A percentile compares a stretch with the other conserved stretches of the same genome.
These are phyloP conservation scores for Pardosa pseudoannulata DNA, from an alignment of 2,888 invertebrate genomes.

Conservation along the genomic window DNA sequence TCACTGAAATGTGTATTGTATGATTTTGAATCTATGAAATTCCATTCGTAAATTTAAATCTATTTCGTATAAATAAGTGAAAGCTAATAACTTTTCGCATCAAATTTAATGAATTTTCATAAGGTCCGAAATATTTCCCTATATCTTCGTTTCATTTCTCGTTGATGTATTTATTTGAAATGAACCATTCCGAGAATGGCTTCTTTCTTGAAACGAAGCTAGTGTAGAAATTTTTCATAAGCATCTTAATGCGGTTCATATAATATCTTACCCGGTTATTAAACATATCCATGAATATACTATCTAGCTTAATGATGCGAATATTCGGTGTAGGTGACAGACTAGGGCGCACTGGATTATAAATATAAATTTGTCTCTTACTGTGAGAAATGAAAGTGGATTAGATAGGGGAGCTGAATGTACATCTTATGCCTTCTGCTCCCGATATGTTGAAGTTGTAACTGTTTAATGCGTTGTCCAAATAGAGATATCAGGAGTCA, in stretches of 20 bases:
- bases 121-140: background rate
- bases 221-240: background rate
- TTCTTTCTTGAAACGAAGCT: background rate
- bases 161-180: background rate
- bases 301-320: conserved; percentile 20
- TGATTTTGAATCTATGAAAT: too few relatives aligned
- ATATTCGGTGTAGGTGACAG: conserved; percentile 31
- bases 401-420: conserved; percentile 3
- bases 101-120: background rate
- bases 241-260: background rate
- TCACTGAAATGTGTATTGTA: too few relatives aligned
- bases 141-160: background rate
- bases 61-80: too few relatives aligned
- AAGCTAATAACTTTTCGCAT: background rate
- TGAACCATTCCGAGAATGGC: background rate
- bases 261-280: background rate
- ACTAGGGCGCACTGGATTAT: conserved; percentile 41
- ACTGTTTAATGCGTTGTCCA: too few relatives aligned
- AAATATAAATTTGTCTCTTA: conserved; percentile 62
- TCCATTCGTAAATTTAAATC: too few relatives aligned
- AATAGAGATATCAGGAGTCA: too few relatives aligned
- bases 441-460: too few relatives aligned
- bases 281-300: background rate
- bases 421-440: too few relatives aligned
- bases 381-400: conserved; percentile 48